Evolutionary conservation across 1,140 invertebrate species (phyloP).

Genomic region (Pseudobourletiella spinata): DNA sequence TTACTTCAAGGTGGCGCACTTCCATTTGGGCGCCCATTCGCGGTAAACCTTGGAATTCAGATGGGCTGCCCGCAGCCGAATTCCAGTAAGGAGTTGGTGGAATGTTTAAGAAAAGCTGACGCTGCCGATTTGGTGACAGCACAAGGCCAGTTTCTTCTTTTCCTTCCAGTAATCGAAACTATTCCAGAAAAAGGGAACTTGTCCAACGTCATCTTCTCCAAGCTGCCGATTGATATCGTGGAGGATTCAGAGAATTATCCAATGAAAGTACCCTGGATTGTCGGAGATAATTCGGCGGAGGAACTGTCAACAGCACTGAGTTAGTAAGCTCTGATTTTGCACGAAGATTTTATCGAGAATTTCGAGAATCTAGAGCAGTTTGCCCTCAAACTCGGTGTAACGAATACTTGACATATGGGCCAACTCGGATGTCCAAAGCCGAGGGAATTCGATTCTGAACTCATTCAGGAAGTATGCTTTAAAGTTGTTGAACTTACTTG

Average conservation of each 20-base stretch:
- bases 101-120: not conserved
- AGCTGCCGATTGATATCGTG: not conserved
- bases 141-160: not conserved
- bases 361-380: not conserved
- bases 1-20: not conserved
- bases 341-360: not conserved
- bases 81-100: not conserved
- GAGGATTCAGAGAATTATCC: not conserved
- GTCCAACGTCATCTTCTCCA: not conserved
- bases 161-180: not conserved
- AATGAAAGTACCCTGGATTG: not conserved
- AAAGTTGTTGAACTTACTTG: too few relatives aligned
- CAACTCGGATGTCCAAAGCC: too few relatives aligned
- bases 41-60: not conserved
- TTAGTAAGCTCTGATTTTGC: too few relatives aligned
- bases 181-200: not conserved
- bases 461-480: too few relatives aligned
- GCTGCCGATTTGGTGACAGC: not conserved
- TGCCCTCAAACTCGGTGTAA: not conserved
- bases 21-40: not conserved
- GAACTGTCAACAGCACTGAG: not conserved
- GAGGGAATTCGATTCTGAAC: too few relatives aligned
- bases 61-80: not conserved
- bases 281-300: not conserved
- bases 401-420: too few relatives aligned